These are phyloP conservation scores for Alcis repandata DNA, from an alignment of 2,888 invertebrate species.

Conservation along the genomic window DNA sequence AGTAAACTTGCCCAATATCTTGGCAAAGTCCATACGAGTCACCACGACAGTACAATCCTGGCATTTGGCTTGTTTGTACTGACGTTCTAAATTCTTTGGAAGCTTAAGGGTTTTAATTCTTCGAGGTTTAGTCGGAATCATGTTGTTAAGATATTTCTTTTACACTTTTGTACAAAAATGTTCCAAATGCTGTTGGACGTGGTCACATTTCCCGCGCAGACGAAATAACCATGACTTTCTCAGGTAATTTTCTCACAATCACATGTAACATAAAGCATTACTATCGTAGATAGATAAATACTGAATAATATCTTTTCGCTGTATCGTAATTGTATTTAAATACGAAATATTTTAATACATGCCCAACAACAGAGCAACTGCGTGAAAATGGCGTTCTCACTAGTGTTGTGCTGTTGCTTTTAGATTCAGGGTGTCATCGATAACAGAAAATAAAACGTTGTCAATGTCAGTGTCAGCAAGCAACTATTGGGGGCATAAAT, in stretches of 20 bases:
- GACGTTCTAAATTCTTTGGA: slow-evolving; percentile 73
- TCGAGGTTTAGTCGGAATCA: slow-evolving; percentile 75
- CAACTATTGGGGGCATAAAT: too few species aligned
- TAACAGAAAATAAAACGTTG: not conserved
- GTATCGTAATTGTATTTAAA: not conserved
- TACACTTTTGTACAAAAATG: slow-evolving; percentile 35
- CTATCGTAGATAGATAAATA: slow-evolving; percentile 39
- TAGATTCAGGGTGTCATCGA: slow-evolving; percentile 35
- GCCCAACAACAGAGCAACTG: not conserved
- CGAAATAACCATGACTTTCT: slow-evolving; percentile 33
- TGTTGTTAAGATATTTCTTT: slow-evolving; percentile 47
- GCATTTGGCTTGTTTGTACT: slow-evolving; percentile 79
- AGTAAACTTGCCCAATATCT: slow-evolving; percentile 82
- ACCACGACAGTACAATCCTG: slow-evolving; percentile 79
- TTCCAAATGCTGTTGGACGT: slow-evolving; percentile 55
- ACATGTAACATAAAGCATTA: slow-evolving; percentile 42
- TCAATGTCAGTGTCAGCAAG: slow-evolving; percentile 37
- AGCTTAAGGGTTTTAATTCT: slow-evolving; percentile 67
- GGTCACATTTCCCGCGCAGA: slow-evolving; percentile 85
- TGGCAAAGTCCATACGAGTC: slow-evolving; percentile 83
- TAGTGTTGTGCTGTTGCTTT: slow-evolving; percentile 60
- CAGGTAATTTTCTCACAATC: slow-evolving; percentile 46
- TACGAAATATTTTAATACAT: not conserved
- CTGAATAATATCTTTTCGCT: slow-evolving; percentile 34
- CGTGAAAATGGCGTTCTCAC: slow-evolving; percentile 73